Evolutionary conservation across 1,140 invertebrate species (phyloP).

Genomic region (Leptinotarsa undecemlineata): DNA sequence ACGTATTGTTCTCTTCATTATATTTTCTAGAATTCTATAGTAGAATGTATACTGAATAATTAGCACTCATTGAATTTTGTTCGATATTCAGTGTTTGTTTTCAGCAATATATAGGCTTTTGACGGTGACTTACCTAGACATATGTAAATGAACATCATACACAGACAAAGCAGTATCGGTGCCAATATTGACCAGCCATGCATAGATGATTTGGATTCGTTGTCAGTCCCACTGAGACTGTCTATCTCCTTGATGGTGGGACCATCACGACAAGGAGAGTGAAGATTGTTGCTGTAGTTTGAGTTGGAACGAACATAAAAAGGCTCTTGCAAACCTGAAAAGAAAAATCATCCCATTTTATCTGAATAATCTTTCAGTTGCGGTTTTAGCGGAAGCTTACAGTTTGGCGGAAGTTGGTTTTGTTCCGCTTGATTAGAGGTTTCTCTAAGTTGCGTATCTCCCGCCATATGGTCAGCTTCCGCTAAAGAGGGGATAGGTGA

Average conservation of each 20-base stretch:
- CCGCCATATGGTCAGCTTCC: too few relatives aligned
- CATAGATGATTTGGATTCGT: conserved; percentile 73
- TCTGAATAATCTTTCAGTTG: too few relatives aligned
- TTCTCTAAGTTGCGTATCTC: too few relatives aligned
- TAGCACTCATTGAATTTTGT: not conserved
- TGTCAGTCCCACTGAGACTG: conserved; percentile 71
- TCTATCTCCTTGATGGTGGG: conserved; percentile 62
- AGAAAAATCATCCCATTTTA: conserved; percentile 44
- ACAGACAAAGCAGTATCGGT: conserved; percentile 75
- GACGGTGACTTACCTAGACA: conserved; percentile 57
- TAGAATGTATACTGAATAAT: too few relatives aligned
- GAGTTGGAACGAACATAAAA: conserved; percentile 77
- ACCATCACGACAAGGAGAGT: conserved; percentile 62
- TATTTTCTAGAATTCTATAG: too few relatives aligned
- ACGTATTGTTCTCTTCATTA: too few relatives aligned
- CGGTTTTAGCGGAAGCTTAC: too few relatives aligned
- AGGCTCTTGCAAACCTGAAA: conserved; percentile 67
- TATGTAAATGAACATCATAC: conserved; percentile 82
- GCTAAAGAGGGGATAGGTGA: too few relatives aligned
- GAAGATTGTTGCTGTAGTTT: conserved; percentile 61
- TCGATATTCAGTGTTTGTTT: not conserved
- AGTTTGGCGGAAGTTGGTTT: too few relatives aligned
- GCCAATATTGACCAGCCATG: conserved; percentile 76
- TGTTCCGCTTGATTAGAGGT: too few relatives aligned
- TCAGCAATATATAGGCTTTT: not conserved